These are phyloP conservation scores for Beroe forskalii DNA, from an alignment of 37 sponge, comb jelly and placozoan species.

Conservation along the genomic window DNA sequence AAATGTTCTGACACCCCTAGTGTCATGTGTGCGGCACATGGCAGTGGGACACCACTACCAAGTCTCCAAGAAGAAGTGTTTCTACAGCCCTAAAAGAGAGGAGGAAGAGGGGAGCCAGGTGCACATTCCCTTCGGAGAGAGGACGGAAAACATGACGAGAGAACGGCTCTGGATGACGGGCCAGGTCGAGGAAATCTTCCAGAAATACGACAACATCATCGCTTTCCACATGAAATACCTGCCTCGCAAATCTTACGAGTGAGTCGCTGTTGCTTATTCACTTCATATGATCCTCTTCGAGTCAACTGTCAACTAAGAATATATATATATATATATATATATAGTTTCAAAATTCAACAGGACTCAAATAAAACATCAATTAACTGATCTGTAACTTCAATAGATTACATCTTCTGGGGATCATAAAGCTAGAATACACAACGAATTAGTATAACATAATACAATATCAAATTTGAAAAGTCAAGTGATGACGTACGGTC, in stretches of 20 bases:
- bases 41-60: constrained; percentile 57
- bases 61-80: neutral
- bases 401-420: no score
- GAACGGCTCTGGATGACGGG: neutral
- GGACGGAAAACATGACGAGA: constrained; percentile 17
- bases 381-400: no score
- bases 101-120: neutral
- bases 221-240: constrained; percentile 44
- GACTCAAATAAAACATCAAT: no score
- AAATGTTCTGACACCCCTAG: constrained; percentile 2
- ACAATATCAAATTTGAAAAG: no score
- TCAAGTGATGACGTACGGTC: no score
- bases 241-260: neutral
- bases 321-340: no score
- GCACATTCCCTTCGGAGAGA: neutral
- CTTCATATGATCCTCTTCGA: no score
- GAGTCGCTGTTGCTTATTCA: constrained; percentile 7
- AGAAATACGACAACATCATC: constrained; percentile 27
- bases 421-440: no score
- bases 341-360: no score
- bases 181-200: constrained; percentile 4
- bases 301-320: no score
- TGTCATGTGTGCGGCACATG: neutral
- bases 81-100: neutral
- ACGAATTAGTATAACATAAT: no score